Base-by-base conservation (phyloP, 1,140 invertebrate genomes). In the Pachypeltis micranthus region DNA sequence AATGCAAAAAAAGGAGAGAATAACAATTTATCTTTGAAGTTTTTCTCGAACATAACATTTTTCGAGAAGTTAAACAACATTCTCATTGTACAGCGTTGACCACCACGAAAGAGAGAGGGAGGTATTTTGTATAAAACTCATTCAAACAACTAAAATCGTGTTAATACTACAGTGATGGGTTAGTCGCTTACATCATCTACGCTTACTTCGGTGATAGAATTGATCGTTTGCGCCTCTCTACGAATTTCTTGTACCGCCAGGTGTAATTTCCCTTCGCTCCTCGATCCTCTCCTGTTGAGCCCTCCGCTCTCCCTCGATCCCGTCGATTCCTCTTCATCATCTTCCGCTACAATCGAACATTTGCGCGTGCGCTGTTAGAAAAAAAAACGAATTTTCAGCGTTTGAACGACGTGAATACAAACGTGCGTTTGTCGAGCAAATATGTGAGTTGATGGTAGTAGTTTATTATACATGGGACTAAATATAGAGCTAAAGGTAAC, bases 281-380 rank as follows among this genome's bases (percentile, higher is more conserved):
- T 64, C n/a, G 70, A 72, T 0, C 72, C 72, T 55, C 68, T 62
- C n/a, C 71, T 66, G 62, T 66, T 69, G 51, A 68, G 65, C 23
- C 67, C 44, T 44, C 65, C 47, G 67, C 69, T 51, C 60, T 63
- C 63, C 68, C 69, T 62, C 64, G 64, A 59, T 65, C 62, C 57
- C 29, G 65, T 65, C 21, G 80, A 79, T 71, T 85, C 84, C 72
- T 86, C 85, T 68, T 87, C 85, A 67, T 91, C 88, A 70, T 90
- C 89, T 74, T 91, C 90, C 67, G 85, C 85, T 4, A 92, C 90
- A 68, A 93, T 91, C 68, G 88, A 90, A 75, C 90, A 93, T 71
- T 93, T 92, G 54, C 90, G 79, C 29, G 82, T 82, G 55, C 89
- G 71, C 76, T 70, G 59, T n/a, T n/a, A n/a, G n/a, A 14, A 44